Percentiles rank a stretch among this genome's conserved stretches.
phyloP scores from a whole-genome alignment of 2,888 invertebrate species.

The Aspidiotus rigidus region DNA sequence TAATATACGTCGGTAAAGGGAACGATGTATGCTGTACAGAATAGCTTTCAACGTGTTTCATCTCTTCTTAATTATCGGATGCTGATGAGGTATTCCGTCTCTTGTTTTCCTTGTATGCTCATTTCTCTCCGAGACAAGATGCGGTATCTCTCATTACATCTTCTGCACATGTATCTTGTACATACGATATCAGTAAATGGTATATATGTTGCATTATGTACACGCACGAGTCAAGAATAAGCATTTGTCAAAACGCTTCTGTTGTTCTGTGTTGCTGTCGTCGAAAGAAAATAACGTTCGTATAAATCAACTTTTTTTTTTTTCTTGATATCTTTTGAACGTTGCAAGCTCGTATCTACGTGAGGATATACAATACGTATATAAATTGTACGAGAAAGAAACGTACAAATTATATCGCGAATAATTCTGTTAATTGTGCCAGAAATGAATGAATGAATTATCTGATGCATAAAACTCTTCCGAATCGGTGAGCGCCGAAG shows the following conservation, averaged over 20 bases:
- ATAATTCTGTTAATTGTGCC: too few species aligned
- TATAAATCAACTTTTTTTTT: too few species aligned
- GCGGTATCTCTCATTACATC: constrained; percentile 11
- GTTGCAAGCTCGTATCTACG: too few species aligned
- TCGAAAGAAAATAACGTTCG: too few species aligned
- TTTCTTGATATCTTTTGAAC: too few species aligned
- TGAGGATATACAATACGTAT: too few species aligned
- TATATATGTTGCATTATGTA: neutral
- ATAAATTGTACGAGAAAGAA: too few species aligned
- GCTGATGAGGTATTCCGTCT: constrained; percentile 23
- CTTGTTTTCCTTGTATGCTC: constrained; percentile 8
- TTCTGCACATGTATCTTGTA: neutral
- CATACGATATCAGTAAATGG: neutral
- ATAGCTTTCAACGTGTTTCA: constrained; percentile 21
- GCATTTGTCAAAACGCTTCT: constrained; percentile 32
- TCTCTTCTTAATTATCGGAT: constrained; percentile 25
- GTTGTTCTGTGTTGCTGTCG: neutral
- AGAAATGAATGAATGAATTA: too few species aligned
- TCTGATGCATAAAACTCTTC: too few species aligned
- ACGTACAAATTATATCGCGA: too few species aligned
- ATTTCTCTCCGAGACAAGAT: neutral
- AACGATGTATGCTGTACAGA: neutral
- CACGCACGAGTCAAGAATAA: constrained; percentile 10
- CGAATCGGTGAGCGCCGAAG: too few species aligned
- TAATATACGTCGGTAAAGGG: neutral